These are phyloP conservation scores for Leuciscus idus DNA, from an alignment of 2,113 vertebrate genomes.

Conservation along the genomic window DNA sequence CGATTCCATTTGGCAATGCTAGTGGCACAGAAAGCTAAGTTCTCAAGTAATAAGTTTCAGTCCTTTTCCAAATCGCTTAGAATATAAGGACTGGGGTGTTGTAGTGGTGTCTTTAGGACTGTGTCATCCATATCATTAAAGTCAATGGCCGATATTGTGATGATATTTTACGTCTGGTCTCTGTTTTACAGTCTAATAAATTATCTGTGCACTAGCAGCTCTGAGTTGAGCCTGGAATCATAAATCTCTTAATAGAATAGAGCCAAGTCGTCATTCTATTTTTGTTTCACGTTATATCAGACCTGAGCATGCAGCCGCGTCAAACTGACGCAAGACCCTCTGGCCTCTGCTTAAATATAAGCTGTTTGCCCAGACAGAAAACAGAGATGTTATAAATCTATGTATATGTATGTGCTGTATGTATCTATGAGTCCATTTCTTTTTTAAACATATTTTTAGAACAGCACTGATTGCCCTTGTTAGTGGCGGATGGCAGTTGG, in stretches of 20 bases:
- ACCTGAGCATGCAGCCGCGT: conserved; percentile 1
- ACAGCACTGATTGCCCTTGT: conserved; percentile 35
- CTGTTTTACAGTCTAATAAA: conserved; percentile 46
- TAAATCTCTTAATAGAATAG: conserved; percentile 51
- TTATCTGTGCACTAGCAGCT: conserved; percentile 50
- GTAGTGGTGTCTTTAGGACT: too few species aligned
- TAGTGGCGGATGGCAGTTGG: conserved; percentile 48
- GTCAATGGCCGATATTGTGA: conserved; percentile 38
- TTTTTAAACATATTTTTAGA: conserved; percentile 19
- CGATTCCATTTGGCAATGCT: not conserved
- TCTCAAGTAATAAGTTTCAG: not conserved
- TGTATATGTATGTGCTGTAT: not conserved
- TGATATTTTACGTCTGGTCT: conserved; percentile 38
- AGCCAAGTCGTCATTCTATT: conserved; percentile 44
- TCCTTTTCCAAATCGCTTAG: not conserved
- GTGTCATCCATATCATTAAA: too few species aligned
- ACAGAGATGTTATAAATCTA: conserved; percentile 30
- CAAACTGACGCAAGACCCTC: conserved; percentile 38
- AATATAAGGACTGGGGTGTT: not conserved
- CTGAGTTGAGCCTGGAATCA: conserved; percentile 35
- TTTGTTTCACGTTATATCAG: conserved; percentile 41
- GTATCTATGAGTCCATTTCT: not conserved
- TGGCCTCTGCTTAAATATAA: conserved; percentile 16
- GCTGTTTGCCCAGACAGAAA: not conserved
- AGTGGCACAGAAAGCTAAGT: not conserved